Evolutionary conservation across 2,888 invertebrate species (phyloP).

Genomic region (Platycnemis pennipes): DNA sequence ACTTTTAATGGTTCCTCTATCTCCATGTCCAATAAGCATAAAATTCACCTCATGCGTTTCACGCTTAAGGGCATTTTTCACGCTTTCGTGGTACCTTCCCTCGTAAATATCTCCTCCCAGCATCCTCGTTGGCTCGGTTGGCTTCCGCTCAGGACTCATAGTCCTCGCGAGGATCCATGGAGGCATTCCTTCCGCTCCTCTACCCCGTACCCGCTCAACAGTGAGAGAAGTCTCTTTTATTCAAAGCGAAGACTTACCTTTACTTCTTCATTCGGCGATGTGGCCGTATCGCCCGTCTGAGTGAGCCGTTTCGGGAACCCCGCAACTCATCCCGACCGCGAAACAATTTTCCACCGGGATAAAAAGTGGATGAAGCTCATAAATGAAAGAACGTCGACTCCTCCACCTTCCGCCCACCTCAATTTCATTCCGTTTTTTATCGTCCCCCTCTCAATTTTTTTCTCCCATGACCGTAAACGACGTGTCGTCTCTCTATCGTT

Average conservation of each 20-base stretch:
- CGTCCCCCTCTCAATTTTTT: background rate
- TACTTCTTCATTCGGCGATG: background rate
- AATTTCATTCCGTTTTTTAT: background rate
- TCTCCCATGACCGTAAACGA: background rate
- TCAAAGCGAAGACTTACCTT: background rate
- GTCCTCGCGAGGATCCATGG: background rate
- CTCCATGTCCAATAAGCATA: too few species aligned
- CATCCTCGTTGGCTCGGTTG: background rate
- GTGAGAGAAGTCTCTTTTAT: background rate
- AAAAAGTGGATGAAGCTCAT: background rate
- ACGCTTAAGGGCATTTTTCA: too few species aligned
- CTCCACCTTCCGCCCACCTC: background rate
- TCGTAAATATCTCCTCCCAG: too few species aligned
- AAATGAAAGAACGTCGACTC: background rate
- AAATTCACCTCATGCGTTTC: too few species aligned
- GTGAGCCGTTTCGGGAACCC: background rate
- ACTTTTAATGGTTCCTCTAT: too few species aligned
- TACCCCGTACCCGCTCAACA: background rate
- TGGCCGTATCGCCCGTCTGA: background rate
- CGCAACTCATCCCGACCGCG: slow-evolving; percentile 2
- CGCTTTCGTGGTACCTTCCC: too few species aligned
- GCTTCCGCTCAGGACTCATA: background rate
- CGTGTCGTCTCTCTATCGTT: background rate
- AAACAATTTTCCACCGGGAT: background rate
- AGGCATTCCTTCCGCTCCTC: background rate